Evolutionary conservation across 2,888 invertebrate species (phyloP).

Genomic region (Crematogaster levior): DNA sequence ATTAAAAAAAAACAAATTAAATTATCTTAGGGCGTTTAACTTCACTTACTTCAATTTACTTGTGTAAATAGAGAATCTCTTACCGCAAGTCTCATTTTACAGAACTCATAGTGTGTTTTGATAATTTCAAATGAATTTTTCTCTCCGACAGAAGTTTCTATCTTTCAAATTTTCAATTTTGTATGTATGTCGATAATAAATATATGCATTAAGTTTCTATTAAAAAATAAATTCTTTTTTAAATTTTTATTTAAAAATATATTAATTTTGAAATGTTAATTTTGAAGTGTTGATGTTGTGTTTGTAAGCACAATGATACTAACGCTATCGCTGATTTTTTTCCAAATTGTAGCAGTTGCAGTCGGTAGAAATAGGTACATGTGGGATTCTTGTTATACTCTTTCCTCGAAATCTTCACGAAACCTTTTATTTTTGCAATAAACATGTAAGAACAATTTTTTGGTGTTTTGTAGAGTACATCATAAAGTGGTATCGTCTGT

Average conservation of each 20-base stretch:
- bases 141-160: background rate
- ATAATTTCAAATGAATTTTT: slow-evolving; percentile 34
- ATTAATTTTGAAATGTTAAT: too few species aligned
- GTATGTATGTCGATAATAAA: background rate
- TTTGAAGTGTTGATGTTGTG: too few species aligned
- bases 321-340: background rate
- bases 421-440: slow-evolving; percentile 10
- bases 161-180: slow-evolving; percentile 2
- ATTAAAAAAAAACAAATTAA: slow-evolving; percentile 46
- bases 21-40: slow-evolving; percentile 27
- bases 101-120: slow-evolving; percentile 32
- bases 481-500: background rate
- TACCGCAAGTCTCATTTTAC: slow-evolving; percentile 15
- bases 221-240: background rate
- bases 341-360: background rate
- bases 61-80: background rate
- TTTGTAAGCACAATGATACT: background rate
- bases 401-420: background rate
- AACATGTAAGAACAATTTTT: slow-evolving; percentile 22
- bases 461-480: background rate
- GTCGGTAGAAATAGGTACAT: background rate
- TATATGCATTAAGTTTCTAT: background rate
- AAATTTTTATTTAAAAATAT: background rate
- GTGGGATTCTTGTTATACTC: background rate
- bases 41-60: slow-evolving; percentile 34